phyloP scores from a whole-genome alignment of 2,113 vertebrate genomes.

The Heterocephalus glaber region DNA sequence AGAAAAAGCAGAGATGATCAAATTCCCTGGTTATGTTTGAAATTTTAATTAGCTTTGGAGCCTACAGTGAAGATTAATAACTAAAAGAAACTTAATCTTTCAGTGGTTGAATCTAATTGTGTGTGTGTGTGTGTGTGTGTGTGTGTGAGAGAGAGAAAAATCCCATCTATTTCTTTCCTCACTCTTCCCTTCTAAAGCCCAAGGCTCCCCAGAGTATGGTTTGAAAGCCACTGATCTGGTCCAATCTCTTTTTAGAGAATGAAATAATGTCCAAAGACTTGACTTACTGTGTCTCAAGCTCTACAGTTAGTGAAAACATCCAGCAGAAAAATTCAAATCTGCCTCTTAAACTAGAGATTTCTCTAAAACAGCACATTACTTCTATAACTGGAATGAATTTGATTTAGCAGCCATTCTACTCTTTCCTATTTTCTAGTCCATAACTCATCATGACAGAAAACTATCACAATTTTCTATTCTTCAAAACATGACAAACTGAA shows the following conservation, averaged over 20 bases:
- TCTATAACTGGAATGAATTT: slow-evolving; percentile 6
- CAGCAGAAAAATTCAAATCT: background rate
- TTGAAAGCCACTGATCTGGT: background rate
- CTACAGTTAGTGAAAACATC: background rate
- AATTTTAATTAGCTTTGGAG: slow-evolving; percentile 3
- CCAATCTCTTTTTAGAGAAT: slow-evolving; percentile 3
- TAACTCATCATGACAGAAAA: background rate
- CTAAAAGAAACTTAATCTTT: background rate
- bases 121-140: background rate
- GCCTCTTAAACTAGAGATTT: background rate
- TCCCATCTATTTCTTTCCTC: background rate
- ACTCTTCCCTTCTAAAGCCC: background rate
- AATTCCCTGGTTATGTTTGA: background rate
- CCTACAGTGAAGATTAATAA: background rate
- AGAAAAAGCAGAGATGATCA: slow-evolving; percentile 4
- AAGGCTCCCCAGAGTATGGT: background rate
- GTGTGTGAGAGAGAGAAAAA: background rate
- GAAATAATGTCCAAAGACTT: background rate
- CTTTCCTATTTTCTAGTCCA: background rate
- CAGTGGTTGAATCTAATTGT: background rate
- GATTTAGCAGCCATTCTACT: background rate
- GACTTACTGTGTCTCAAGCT: background rate
- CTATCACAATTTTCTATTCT: background rate
- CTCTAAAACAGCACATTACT: background rate
- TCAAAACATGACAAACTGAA: background rate